Evolutionary conservation across 2,113 vertebrate genomes (phyloP), one percentile per base, ranked within the genome.

Genomic region (Meles meles): DNA sequence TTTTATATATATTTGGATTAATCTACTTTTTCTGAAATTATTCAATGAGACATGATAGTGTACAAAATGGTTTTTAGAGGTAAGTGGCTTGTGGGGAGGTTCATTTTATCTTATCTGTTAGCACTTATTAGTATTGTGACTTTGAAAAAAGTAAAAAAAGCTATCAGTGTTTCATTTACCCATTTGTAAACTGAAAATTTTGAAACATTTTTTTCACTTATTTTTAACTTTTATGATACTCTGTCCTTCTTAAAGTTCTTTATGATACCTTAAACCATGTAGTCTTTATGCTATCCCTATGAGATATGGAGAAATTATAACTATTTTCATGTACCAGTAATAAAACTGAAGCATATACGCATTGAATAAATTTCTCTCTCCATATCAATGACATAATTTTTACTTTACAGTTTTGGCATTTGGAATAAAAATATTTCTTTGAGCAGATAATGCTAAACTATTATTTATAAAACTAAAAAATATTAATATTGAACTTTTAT

Each of bases 401-500:
- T 72, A 81, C 1, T 76, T 65, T 9, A 7, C 2, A 81, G 59
- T 0, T 3, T 39, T 90, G 13, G 7, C 7, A 67, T 89, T 97
- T 95, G 14, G 29, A 92, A 83, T 92, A 61, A 86, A 95, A 92
- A 14, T 47, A 65, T 71, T 85, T 72, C 29, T 21, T 86, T 39
- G 11, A 81, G 34, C 18, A 94, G 2, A 25, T n/a, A 63, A 71
- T 71, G 84, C 5, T 1, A 93, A 82, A 87, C 34, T 55, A 55
- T 52, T 85, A 90, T 61, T 87, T 90, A 39, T 0, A 88, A 72
- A 69, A 86, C 91, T 95, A 90, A 97, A 97, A 93, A 0, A 94
- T 92, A 96, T 85, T 97, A 93, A 96, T 94, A 96, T 84, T 97
- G 17, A 34, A 44, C 1, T 49, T 55, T 4, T 44, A 13, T 67